Evolutionary conservation across 2,113 vertebrate genomes (phyloP), one percentile per base, ranked within the genome.

Genomic region (Aphelocoma coerulescens): DNA sequence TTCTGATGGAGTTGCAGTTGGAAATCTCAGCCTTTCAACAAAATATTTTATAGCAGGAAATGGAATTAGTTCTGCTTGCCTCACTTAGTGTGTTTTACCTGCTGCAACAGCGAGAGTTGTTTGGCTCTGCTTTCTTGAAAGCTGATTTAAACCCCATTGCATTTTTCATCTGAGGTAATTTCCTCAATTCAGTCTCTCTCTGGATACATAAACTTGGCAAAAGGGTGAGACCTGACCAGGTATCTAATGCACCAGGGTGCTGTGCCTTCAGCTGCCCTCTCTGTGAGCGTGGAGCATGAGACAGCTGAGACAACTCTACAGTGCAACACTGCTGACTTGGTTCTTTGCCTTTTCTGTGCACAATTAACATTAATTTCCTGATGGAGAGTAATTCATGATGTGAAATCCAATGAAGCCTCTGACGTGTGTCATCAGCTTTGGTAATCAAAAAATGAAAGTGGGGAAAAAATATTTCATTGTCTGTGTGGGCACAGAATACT

Each of bases 221-320:
- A 85, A 71, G 62, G 32, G 27, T 52, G 81, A 71, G 68, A 43
- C 3, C 1, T 33, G 71, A 48, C 1, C 7, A 2, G 18, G 43
- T 28, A 32, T 17, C 18, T 63, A 92, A 65, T 73, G 57, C 43
- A 8, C 10, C 55, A 26, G 79, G 44, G 41, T 65, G 2, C 67
- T 43, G 72, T 66, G 48, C 87, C 76, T 89, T 44, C 75, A 65
- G 72, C 63, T 86, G 75, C 18, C 46, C 26, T 39, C 24, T 71
- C 7, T 43, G 55, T 1, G 1, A 52, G 32, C 4, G 0, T 2
- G 8, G 71, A 65, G 61, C 4, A 0, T 37, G 74, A 55, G 93
- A 24, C 52, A 63, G 73, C 35, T 14, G 7, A 68, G 82, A 69
- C 58, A 73, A 2, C 43, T 61, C 28, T 4, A 46, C 28, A n/a